phyloP scores from a whole-genome alignment of 1,140 invertebrate genomes.

The Drosophila sucinea region DNA sequence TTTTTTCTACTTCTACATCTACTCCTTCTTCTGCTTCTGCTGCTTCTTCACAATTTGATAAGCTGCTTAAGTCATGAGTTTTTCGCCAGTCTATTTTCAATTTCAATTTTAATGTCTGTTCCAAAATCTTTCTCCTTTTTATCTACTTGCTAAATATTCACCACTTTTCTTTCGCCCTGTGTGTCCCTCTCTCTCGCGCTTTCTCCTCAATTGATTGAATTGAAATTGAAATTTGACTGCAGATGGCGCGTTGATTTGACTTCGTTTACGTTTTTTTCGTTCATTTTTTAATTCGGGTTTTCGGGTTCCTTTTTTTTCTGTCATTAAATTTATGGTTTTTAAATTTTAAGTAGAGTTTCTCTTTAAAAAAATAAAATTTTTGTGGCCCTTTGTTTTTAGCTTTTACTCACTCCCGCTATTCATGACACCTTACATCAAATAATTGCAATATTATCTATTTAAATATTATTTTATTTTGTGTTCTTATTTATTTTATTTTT shows the following conservation, averaged over 20 bases:
- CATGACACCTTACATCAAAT: background rate
- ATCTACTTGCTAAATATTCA: conserved; percentile 34
- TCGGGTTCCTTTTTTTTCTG: conserved; percentile 25
- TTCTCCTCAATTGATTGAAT: conserved; percentile 50
- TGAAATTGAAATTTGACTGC: conserved; percentile 56
- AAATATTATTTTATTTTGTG: conserved; percentile 24
- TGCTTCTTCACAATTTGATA: conserved; percentile 20
- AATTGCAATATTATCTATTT: background rate
- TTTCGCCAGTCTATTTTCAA: conserved; percentile 13
- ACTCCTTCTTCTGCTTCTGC: conserved; percentile 30
- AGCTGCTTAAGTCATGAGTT: conserved; percentile 59
- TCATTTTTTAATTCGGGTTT: conserved; percentile 27
- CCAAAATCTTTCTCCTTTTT: background rate
- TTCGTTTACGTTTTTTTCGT: background rate
- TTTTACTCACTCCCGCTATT: background rate
- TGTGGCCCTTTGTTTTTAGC: background rate
- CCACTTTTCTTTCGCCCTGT: conserved; percentile 5
- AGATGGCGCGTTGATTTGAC: conserved; percentile 42
- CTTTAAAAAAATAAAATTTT: background rate
- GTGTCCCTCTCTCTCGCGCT: conserved; percentile 37
- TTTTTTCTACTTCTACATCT: background rate
- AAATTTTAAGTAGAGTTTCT: background rate
- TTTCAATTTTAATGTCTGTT: conserved; percentile 39
- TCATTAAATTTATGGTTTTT: conserved; percentile 20
- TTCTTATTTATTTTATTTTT: conserved; percentile 24